Conservation (phyloP, 2,888 invertebrate species). For the Mythimna ferrago region DNA sequence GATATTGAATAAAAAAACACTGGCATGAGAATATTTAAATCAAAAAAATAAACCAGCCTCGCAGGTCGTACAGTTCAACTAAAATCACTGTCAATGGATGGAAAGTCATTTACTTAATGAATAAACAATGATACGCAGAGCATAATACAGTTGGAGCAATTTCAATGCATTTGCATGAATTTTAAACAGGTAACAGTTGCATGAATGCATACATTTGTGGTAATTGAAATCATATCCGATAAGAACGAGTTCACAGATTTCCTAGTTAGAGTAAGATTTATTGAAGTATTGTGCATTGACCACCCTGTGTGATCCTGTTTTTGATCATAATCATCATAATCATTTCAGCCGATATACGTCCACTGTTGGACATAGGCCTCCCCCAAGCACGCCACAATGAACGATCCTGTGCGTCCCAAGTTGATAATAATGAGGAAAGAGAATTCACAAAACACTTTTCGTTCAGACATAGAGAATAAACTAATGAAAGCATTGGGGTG, state of each 20-base stretch:
- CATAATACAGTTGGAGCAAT: constrained; percentile 39
- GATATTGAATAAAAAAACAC: not conserved
- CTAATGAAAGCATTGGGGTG: not conserved
- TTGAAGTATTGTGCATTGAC: constrained; percentile 4
- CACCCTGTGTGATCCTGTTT: not conserved
- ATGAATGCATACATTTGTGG: constrained; percentile 37
- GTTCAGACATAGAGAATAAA: not conserved
- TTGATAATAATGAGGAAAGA: not conserved
- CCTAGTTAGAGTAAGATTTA: not conserved
- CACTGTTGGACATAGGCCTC: too few species aligned
- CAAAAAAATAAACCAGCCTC: constrained; percentile 5
- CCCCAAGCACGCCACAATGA: too few species aligned
- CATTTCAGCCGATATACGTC: too few species aligned
- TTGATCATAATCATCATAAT: not conserved
- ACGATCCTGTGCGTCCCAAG: too few species aligned
- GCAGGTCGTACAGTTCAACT: constrained; percentile 10
- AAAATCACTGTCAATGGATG: constrained; percentile 27
- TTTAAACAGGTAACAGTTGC: constrained; percentile 42
- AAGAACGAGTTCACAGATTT: constrained; percentile 25
- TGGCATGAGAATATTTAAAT: not conserved
- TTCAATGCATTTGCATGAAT: constrained; percentile 49
- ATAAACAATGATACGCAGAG: constrained; percentile 51
- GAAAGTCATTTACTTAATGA: constrained; percentile 37
- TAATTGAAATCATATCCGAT: constrained; percentile 48
- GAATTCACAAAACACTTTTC: constrained; percentile 5